Percentiles rank a stretch among this genome's conserved stretches.
Evolutionary conservation across 2,888 invertebrate genomes (phyloP).

Genomic region (Conus canariensis): DNA sequence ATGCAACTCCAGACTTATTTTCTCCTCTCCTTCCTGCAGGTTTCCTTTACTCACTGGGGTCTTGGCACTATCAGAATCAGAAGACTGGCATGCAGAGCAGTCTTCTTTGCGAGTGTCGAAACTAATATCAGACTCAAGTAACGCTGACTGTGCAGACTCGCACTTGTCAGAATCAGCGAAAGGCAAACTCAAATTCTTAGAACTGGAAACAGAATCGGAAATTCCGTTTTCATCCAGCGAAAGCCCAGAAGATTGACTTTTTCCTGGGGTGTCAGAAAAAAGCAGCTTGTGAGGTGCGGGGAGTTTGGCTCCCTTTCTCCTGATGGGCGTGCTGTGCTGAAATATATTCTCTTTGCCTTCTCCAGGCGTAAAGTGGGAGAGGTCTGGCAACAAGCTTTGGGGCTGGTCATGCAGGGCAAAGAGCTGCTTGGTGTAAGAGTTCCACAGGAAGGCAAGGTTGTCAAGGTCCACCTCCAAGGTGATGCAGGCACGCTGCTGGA

Average conservation of each 20-base stretch:
- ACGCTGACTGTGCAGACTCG: background rate
- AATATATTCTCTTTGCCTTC: conserved; percentile 33
- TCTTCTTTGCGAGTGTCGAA: conserved; percentile 14
- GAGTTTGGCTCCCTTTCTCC: background rate
- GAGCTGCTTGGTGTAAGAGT: conserved; percentile 42
- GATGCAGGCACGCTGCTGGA: conserved; percentile 46
- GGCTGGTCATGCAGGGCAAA: background rate
- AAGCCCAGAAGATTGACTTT: background rate
- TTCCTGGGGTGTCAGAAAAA: background rate
- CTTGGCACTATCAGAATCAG: background rate
- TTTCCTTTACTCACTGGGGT: background rate
- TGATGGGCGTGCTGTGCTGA: conserved; percentile 28
- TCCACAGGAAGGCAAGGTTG: conserved; percentile 51
- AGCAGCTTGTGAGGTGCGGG: background rate
- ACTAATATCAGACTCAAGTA: background rate
- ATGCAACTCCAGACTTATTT: background rate
- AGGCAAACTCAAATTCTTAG: background rate
- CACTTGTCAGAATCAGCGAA: conserved; percentile 4
- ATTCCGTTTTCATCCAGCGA: conserved; percentile 11
- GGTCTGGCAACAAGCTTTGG: background rate
- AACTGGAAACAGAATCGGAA: background rate
- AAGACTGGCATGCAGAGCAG: background rate
- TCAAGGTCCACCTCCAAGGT: conserved; percentile 52
- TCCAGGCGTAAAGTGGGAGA: background rate
- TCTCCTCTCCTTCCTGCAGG: background rate